phyloP scores from a whole-genome alignment of 2,797 vertebrate genomes.

The Typhlichthys subterraneus region DNA sequence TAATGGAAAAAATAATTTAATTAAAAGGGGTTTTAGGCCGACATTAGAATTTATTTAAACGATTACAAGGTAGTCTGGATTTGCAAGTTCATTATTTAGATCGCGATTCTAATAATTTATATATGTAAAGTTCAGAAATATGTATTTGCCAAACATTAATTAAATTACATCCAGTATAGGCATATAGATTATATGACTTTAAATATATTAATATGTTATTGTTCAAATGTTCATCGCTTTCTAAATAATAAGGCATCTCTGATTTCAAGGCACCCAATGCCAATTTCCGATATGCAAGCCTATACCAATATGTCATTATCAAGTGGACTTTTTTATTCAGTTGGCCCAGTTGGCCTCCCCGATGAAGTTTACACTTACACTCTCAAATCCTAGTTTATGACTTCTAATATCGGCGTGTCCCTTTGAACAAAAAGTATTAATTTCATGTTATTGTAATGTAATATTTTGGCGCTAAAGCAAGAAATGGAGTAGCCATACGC shows the following conservation, averaged over 20 bases:
- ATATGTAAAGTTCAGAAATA: too few species aligned
- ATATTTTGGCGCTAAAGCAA: neutral
- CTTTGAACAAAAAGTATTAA: neutral
- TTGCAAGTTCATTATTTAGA: too few species aligned
- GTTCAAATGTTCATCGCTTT: conserved; percentile 22
- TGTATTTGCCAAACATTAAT: too few species aligned
- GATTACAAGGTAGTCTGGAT: too few species aligned
- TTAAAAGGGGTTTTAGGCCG: too few species aligned
- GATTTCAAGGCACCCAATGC: conserved; percentile 34
- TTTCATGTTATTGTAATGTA: conserved; percentile 1
- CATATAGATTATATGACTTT: too few species aligned
- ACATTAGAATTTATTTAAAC: too few species aligned
- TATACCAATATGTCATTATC: conserved; percentile 29
- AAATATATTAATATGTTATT: neutral
- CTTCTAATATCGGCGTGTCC: too few species aligned
- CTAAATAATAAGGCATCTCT: conserved; percentile 21
- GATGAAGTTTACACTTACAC: conserved; percentile 29
- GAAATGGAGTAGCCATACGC: too few species aligned
- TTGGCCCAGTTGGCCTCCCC: conserved; percentile 32
- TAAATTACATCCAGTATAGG: too few species aligned
- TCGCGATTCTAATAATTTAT: too few species aligned
- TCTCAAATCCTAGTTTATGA: conserved; percentile 3
- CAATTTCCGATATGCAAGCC: conserved; percentile 34
- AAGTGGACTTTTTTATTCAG: conserved; percentile 50
- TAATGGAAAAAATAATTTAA: too few species aligned